Evolutionary conservation across 2,888 invertebrate species (phyloP).

Genomic region (Omphaloscelis lunosa): DNA sequence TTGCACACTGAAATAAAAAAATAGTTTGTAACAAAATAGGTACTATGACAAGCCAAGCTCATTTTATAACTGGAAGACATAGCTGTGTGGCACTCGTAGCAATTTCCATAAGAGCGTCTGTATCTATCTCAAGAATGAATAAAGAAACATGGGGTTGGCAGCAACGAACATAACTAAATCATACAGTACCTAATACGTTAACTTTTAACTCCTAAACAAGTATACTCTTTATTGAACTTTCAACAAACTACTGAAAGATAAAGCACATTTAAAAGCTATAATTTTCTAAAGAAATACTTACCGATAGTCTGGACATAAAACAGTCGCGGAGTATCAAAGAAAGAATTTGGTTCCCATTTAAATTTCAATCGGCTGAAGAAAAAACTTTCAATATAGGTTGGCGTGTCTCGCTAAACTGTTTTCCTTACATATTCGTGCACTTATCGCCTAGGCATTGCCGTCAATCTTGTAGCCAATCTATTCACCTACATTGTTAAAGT

Average conservation of each 20-base stretch:
- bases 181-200: not conserved
- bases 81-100: too few species aligned
- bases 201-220: conserved; percentile 4
- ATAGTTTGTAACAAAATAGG: not conserved
- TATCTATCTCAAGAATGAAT: not conserved
- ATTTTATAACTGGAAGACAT: not conserved
- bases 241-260: conserved; percentile 12
- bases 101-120: not conserved
- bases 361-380: conserved; percentile 79
- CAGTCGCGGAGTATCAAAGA: conserved; percentile 26
- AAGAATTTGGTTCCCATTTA: conserved; percentile 62
- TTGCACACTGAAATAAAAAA: not conserved
- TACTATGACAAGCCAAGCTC: not conserved
- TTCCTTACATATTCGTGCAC: conserved; percentile 78
- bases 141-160: not conserved
- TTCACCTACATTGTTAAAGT: conserved; percentile 68
- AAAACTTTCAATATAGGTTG: conserved; percentile 76
- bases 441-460: conserved; percentile 77
- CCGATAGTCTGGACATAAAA: conserved; percentile 32
- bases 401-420: conserved; percentile 84
- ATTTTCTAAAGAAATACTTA: conserved; percentile 15
- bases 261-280: conserved; percentile 15
- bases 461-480: conserved; percentile 76
- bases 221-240: conserved; percentile 8
- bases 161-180: not conserved